Evolutionary conservation across 2,113 vertebrate species (phyloP).

Genomic region (Grammomys dolichurus): DNA sequence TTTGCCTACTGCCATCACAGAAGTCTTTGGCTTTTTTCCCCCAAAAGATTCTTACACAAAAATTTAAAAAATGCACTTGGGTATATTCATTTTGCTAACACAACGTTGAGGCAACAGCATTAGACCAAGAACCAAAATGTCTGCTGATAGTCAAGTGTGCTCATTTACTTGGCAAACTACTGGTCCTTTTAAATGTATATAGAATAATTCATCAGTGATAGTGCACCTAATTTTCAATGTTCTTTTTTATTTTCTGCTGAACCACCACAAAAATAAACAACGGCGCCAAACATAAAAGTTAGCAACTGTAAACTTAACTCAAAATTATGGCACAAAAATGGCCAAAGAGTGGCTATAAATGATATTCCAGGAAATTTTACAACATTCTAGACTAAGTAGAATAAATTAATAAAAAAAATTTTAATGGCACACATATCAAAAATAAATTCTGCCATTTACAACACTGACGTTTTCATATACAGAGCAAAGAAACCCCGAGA

Average conservation of each 20-base stretch:
- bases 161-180: not conserved
- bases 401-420: not conserved
- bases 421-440: not conserved
- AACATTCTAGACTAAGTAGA: not conserved
- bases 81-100: not conserved
- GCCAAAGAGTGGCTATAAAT: not conserved
- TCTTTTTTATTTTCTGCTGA: slow-evolving; percentile 40
- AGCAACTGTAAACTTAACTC: not conserved
- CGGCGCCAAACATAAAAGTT: not conserved
- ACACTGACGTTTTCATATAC: not conserved
- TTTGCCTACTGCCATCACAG: not conserved
- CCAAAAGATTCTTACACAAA: not conserved
- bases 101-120: not conserved
- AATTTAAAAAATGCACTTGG: not conserved
- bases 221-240: slow-evolving; percentile 15
- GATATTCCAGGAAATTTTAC: not conserved
- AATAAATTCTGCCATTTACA: not conserved
- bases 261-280: not conserved
- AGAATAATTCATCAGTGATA: not conserved
- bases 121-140: slow-evolving; percentile 9
- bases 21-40: not conserved
- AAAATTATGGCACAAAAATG: slow-evolving; percentile 18
- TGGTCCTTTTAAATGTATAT: not conserved
- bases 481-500: not conserved
- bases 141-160: not conserved